A percentile compares a stretch with the other conserved stretches of the same genome.
Conservation (phyloP, 1,140 invertebrate species). For the Drosophila novamexicana region DNA sequence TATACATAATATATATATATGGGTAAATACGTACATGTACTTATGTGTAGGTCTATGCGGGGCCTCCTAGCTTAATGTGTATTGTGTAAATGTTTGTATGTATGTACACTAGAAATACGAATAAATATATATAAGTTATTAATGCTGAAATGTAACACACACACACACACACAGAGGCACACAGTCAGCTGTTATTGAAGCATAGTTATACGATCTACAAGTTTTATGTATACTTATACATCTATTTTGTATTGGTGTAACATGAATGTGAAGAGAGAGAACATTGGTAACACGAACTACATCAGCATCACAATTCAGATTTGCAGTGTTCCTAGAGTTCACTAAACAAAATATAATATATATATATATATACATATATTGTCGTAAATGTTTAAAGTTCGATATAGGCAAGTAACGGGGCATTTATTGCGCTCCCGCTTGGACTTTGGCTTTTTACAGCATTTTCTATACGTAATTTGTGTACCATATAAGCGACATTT, state of each 20-base stretch:
- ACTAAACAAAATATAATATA: conserved; percentile 16
- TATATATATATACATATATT: conserved; percentile 11
- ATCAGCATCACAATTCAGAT: conserved; percentile 35
- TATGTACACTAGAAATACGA: conserved; percentile 12
- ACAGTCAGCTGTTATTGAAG: conserved; percentile 20
- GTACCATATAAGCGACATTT: conserved; percentile 31
- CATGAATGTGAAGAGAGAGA: conserved; percentile 35
- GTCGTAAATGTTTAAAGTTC: conserved; percentile 27
- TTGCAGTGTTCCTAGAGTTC: conserved; percentile 44
- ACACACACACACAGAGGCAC: background rate
- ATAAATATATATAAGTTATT: conserved; percentile 24
- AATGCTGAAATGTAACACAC: conserved; percentile 32
- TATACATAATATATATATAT: conserved; percentile 5
- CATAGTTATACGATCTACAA: conserved; percentile 11
- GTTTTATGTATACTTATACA: conserved; percentile 2
- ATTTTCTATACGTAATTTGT: conserved; percentile 43
- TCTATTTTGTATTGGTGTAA: conserved; percentile 11
- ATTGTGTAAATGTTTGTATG: conserved; percentile 30
- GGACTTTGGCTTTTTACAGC: conserved; percentile 18
- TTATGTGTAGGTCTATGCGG: conserved; percentile 10
- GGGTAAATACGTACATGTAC: conserved; percentile 1
- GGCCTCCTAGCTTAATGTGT: conserved; percentile 24
- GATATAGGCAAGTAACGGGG: conserved; percentile 9
- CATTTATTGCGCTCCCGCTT: conserved; percentile 38
- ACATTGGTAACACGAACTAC: conserved; percentile 9